These are phyloP conservation scores for Dasyornis broadbenti DNA, from an alignment of 2,113 vertebrate species.

Conservation along the genomic window DNA sequence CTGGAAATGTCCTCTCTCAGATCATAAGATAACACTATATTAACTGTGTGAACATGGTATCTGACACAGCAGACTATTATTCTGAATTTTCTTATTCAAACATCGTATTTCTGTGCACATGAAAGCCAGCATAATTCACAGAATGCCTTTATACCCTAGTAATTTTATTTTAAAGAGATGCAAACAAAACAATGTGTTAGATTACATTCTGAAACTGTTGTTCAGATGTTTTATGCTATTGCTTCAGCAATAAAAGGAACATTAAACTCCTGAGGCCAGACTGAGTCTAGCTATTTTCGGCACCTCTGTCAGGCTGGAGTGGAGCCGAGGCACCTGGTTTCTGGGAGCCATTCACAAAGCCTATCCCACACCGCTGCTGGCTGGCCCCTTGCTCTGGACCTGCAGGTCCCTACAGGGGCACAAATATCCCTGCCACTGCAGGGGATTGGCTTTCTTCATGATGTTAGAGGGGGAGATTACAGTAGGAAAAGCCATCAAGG, in stretches of 20 bases:
- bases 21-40: not conserved
- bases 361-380: not conserved
- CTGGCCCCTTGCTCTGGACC: not conserved
- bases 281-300: not conserved
- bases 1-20: not conserved
- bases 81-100: not conserved
- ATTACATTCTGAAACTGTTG: conserved; percentile 32
- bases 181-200: conserved; percentile 44
- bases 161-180: conserved; percentile 40
- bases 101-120: not conserved
- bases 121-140: conserved; percentile 4
- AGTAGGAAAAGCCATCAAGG: not conserved
- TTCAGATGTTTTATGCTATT: conserved; percentile 19
- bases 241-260: conserved; percentile 13
- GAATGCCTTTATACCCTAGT: not conserved
- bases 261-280: conserved; percentile 1
- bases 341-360: not conserved
- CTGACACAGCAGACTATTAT: not conserved
- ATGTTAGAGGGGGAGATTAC: not conserved
- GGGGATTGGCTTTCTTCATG: not conserved
- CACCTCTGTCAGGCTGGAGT: conserved; percentile 9
- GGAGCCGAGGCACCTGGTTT: conserved; percentile 23
- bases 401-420: not conserved
- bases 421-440: not conserved
- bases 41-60: not conserved